A percentile compares a stretch with the other conserved stretches of the same genome.
These are phyloP conservation scores for Megaceryle maxima DNA, from an alignment of 2,113 vertebrate genomes.

Conservation along the genomic window DNA sequence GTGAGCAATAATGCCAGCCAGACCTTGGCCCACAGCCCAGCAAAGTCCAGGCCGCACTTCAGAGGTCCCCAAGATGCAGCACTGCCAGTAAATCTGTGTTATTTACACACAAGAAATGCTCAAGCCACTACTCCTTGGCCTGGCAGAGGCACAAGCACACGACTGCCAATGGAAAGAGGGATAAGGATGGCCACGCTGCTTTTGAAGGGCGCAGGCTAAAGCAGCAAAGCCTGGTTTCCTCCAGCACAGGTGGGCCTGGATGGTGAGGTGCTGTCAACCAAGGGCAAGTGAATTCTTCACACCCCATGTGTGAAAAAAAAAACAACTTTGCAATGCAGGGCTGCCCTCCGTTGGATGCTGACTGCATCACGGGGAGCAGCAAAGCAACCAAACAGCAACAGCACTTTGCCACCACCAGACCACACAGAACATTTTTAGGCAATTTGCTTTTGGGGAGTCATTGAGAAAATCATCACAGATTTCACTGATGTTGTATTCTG, in stretches of 20 bases:
- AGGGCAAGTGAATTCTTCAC: background rate
- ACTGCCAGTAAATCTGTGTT: background rate
- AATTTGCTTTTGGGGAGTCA: background rate
- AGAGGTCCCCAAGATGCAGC: background rate
- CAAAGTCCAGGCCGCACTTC: background rate
- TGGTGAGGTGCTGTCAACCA: background rate
- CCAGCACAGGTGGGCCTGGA: background rate
- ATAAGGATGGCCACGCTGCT: background rate
- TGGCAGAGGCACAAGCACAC: accelerated
- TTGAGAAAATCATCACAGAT: background rate
- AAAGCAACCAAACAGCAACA: background rate
- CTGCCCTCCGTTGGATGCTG: background rate
- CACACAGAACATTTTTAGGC: background rate
- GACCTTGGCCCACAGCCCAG: background rate
- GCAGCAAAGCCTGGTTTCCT: accelerated
- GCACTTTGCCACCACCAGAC: background rate
- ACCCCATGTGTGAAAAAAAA: too few species aligned
- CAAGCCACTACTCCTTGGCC: background rate
- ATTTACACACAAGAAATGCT: background rate
- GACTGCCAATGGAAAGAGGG: background rate
- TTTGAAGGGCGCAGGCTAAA: background rate
- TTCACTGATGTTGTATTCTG: background rate
- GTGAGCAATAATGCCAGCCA: background rate
- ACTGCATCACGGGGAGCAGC: background rate
- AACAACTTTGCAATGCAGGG: background rate